Base-by-base conservation (phyloP, 2,888 invertebrate species). In the Heteropelma amictum region DNA sequence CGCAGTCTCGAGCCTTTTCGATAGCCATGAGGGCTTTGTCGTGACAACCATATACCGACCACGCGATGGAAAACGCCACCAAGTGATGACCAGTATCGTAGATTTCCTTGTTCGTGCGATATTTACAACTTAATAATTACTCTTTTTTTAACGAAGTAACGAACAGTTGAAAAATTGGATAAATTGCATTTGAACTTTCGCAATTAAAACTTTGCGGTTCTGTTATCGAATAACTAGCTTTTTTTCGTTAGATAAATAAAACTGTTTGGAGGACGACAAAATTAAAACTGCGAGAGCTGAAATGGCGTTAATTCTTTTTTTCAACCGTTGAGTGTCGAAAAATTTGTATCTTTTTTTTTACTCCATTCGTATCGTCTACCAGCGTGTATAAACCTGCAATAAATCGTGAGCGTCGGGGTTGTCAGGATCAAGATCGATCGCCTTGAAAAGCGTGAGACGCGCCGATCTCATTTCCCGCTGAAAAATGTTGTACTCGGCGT, bases 31-130 rank as follows among this genome's bases (percentile, higher is more conserved):
- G 56, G 14, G 78, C 81, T 67, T 83, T 83, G 14, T 83, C 83
- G 70, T 81, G 80, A 35, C 80, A 82, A 40, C 80, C 81, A 33
- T 82, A 76, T 35, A 79, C 63, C 40, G 79, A 80, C 83, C 83
- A 83, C 33, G 80, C 64, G 19, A 83, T 60, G 0, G 80, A 72
- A 35, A 78, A 76, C 0, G 70, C 68, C 0, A 77, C 56, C 69
- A 83, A 51, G 3, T 71, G 42, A 17, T 81, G 80, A 1, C 80
- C 82, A 17, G 78, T 78, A 5, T 63, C 72, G 26, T 76, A 80
- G 2, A 83, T 71, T 0, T 77, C 58, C 83, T 83, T 5, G 67
- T 1, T 10, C 17, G 21, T 2, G 3, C 38, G n/a, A 35, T 6
- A 6, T 56, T 10, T n/a, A n/a, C n/a, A n/a, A n/a, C n/a, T n/a